phyloP scores from a whole-genome alignment of 2,113 vertebrate genomes.

The Rhadina sibilatrix region DNA sequence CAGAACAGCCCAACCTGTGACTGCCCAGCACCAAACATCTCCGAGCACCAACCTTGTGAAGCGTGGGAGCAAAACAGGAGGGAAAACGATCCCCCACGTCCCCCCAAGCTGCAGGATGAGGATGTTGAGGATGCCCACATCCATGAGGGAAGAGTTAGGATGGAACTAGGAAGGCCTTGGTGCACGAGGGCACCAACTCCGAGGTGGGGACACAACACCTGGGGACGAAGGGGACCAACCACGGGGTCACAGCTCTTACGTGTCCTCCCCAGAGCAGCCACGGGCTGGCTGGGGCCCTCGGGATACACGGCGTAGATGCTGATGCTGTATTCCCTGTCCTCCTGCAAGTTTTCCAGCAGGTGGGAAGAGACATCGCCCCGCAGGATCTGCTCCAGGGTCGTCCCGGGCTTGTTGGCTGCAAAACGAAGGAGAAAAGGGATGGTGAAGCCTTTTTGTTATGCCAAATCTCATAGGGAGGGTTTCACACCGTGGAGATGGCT shows the following conservation, averaged over 20 bases:
- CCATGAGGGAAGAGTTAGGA: accelerated
- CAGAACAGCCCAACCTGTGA: neutral
- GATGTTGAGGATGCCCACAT: accelerated
- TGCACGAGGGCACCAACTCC: accelerated
- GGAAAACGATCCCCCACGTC: neutral
- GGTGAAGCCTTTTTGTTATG: neutral
- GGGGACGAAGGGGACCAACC: neutral
- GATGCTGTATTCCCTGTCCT: conserved; percentile 82
- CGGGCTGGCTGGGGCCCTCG: conserved; percentile 76
- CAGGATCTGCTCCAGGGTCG: conserved; percentile 77
- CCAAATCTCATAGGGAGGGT: accelerated
- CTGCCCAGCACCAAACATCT: neutral
- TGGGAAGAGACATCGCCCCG: conserved; percentile 77
- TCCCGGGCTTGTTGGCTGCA: conserved; percentile 77
- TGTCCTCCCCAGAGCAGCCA: conserved; percentile 80
- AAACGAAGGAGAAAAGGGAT: neutral
- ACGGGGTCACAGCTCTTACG: conserved; percentile 68
- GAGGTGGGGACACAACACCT: accelerated
- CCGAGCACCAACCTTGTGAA: neutral
- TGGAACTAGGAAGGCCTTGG: neutral
- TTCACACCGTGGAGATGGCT: neutral
- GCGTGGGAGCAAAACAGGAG: accelerated
- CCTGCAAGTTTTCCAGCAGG: conserved; percentile 82
- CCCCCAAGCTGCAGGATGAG: neutral
- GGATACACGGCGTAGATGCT: conserved; percentile 80